Evolutionary conservation across 2,797 vertebrate species (phyloP).

Genomic region (Scolopax bukidnonensis): DNA sequence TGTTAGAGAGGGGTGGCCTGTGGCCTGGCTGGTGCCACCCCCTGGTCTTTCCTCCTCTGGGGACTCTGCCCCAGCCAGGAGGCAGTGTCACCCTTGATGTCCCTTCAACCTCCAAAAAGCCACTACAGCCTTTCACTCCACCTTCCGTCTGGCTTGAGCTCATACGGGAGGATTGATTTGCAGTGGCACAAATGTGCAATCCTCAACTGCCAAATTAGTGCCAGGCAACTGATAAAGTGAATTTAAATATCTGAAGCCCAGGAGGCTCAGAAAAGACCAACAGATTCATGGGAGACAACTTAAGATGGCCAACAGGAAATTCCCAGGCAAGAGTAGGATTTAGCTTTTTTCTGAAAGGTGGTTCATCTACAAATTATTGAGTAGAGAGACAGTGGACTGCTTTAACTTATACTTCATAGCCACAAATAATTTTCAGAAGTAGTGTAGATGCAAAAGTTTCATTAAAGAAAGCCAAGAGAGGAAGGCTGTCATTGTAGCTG

Average conservation of each 20-base stretch:
- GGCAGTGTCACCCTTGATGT: not conserved
- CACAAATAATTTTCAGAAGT: not conserved
- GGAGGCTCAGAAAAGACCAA: not conserved
- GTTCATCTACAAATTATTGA: not conserved
- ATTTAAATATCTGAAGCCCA: not conserved
- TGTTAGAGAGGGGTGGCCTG: not conserved
- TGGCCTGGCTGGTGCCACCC: not conserved
- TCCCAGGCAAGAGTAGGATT: not conserved
- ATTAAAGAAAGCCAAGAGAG: not conserved
- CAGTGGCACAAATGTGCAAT: not conserved
- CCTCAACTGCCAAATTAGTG: not conserved
- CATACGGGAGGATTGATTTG: rapidly evolving
- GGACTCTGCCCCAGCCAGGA: not conserved
- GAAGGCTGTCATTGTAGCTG: not conserved
- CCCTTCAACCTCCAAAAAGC: not conserved
- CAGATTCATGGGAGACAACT: not conserved
- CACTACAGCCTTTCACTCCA: not conserved
- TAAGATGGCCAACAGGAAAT: not conserved
- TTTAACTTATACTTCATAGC: not conserved
- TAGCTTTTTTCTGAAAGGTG: not conserved
- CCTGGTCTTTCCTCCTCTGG: not conserved
- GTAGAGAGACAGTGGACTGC: not conserved
- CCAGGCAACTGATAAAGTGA: not conserved
- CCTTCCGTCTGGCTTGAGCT: not conserved
- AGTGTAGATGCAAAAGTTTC: not conserved